A percentile compares a stretch with the other conserved stretches of the same genome.
Conservation (phyloP, 2,797 vertebrate genomes). For the Calcarius lapponicus region DNA sequence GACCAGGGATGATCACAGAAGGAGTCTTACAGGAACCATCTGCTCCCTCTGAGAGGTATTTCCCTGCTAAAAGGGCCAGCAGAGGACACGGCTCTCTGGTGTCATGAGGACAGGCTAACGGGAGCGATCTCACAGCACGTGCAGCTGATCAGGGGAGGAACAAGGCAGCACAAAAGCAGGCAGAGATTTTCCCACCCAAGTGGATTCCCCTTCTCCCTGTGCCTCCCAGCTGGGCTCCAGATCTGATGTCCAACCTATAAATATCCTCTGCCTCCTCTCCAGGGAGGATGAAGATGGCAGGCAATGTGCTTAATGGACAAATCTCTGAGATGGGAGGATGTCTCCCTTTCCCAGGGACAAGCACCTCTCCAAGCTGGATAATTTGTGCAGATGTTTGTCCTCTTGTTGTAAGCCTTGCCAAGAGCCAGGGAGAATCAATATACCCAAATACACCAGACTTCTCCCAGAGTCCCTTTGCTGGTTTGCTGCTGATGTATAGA, state of each 20-base stretch:
- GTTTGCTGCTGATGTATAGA: constrained; percentile 60
- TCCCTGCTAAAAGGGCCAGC: background rate
- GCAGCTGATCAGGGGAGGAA: background rate
- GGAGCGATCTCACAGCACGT: fast-evolving
- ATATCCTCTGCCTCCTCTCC: background rate
- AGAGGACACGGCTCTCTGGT: background rate
- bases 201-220: background rate
- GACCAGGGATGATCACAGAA: background rate
- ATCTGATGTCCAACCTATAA: background rate
- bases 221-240: background rate
- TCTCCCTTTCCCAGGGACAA: background rate
- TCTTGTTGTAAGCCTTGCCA: background rate
- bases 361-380: background rate
- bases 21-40: background rate
- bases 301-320: background rate
- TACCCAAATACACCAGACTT: constrained; percentile 5
- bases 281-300: background rate
- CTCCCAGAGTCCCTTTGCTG: constrained; percentile 41
- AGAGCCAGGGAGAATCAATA: constrained; percentile 38
- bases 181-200: background rate
- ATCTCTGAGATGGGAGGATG: background rate
- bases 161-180: background rate
- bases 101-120: background rate
- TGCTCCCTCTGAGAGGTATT: background rate
- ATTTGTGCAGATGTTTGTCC: background rate